Base-by-base conservation (phyloP, 1,140 invertebrate genomes). In the Aphelinus certus region DNA sequence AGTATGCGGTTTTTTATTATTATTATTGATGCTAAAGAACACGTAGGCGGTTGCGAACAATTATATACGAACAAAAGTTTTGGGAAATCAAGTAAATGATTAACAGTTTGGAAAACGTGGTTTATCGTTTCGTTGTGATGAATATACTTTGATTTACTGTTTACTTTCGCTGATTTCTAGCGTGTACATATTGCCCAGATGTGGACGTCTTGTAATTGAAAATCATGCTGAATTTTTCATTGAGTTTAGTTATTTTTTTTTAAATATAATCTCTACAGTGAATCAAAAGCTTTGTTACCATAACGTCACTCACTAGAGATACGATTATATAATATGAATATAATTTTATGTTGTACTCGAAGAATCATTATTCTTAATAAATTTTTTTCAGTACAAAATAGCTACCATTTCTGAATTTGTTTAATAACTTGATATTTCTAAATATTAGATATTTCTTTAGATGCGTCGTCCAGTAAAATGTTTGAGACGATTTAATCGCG, bases 61-160 rank as follows among this genome's bases (percentile, higher is more conserved):
- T 63, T 65, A 49, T 65, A 26, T 66, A 65, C 55, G 66, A 42
- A 10, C 45, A 3, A 66, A 60, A 7, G 9, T 7, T 65, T 2
- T 51, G 4, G n/a, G 51, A 45, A 55, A 46, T 43, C 7, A 26
- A 42, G 46, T 49, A 26, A 48, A 48, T 60, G 45, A 58, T 69
- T 60, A 58, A 42, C 42, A 47, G 7, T 58, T 26, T 26, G 26
- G 26, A 26, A 0, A 26, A 69, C 5, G 7, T 69, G 53, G 58
- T 69, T 69, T 58, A 69, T 69, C 58, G 7, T 46, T 45, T 49
- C 3, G 45, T 67, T 55, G 49, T 67, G 63, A 65, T 26, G 26
- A 26, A 26, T 60, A 60, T 43, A 51, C 2, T 67, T 56, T 67
- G 51, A 67, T 67, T 67, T 67, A 56, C 45, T 55, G 56, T 7